Evolutionary conservation across 2,797 vertebrate genomes (phyloP).

Genomic region (Synaphobranchus kaupii): DNA sequence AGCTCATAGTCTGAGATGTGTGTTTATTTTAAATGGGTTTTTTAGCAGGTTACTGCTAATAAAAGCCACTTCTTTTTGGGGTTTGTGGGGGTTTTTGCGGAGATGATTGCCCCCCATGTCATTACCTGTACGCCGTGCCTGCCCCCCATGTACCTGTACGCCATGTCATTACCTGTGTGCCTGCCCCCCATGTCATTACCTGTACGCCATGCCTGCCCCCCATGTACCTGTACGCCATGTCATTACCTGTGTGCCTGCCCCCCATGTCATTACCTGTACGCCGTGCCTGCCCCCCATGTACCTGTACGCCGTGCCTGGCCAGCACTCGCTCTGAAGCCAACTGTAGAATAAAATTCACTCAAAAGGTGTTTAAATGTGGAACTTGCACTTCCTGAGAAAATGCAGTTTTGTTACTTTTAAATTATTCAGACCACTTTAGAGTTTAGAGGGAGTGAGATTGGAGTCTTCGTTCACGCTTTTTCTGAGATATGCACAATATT

Average conservation of each 20-base stretch:
- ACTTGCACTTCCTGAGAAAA: neutral
- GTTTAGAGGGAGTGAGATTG: neutral
- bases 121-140: too few relatives aligned
- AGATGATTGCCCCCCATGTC: neutral
- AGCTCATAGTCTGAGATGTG: neutral
- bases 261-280: neutral
- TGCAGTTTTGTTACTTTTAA: neutral
- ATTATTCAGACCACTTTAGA: neutral
- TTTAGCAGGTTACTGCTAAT: constrained; percentile 43
- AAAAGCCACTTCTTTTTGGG: constrained; percentile 40
- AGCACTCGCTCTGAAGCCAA: neutral
- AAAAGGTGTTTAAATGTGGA: neutral
- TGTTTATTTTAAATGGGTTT: neutral
- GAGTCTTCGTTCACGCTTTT: neutral
- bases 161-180: too few relatives aligned
- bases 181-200: neutral
- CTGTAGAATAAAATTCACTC: neutral
- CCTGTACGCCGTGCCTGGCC: neutral
- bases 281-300: too few relatives aligned
- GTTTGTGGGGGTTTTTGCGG: neutral
- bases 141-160: too few relatives aligned
- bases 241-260: too few relatives aligned
- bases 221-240: too few relatives aligned
- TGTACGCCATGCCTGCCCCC: too few relatives aligned
- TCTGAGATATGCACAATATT: neutral